These are phyloP conservation scores for Piezodorus guildinii DNA, from an alignment of 1,140 invertebrate species.

Conservation along the genomic window DNA sequence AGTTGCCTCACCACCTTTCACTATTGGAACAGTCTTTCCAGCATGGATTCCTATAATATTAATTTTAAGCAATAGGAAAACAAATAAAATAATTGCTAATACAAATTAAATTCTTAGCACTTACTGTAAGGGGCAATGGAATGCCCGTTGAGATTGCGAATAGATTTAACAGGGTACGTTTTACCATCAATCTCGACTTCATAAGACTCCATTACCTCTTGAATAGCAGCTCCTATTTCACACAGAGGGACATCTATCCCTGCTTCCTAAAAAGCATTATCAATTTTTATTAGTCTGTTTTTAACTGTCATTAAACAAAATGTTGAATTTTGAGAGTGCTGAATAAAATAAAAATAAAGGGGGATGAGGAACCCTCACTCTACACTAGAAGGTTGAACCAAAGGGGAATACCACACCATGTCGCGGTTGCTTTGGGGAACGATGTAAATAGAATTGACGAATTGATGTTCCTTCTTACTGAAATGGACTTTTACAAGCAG, in stretches of 20 bases:
- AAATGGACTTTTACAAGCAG: no score
- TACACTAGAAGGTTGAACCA: no score
- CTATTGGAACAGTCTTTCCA: slow-evolving; percentile 98
- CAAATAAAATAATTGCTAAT: background rate
- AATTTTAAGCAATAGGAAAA: slow-evolving; percentile 13
- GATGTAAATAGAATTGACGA: no score
- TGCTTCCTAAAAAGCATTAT: slow-evolving; percentile 44
- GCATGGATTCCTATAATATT: slow-evolving; percentile 75
- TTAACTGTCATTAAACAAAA: no score
- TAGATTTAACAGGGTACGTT: slow-evolving; percentile 92
- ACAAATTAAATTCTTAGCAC: slow-evolving; percentile 28
- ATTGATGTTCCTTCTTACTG: no score
- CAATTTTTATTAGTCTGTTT: slow-evolving; percentile 1
- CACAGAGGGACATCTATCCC: slow-evolving; percentile 96
- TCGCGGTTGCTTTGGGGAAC: no score
- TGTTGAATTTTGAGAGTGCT: no score
- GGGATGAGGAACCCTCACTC: no score
- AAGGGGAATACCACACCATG: no score
- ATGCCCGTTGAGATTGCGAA: slow-evolving; percentile 96
- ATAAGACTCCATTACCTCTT: slow-evolving; percentile 99
- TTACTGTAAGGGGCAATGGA: slow-evolving; percentile 91
- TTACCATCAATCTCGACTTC: slow-evolving; percentile 97
- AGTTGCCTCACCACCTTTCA: slow-evolving; percentile 94
- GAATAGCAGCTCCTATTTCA: slow-evolving; percentile 94
- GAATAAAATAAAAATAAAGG: no score